Conservation (phyloP, 2,888 invertebrate species). For the Zaprionus obscuricornis region DNA sequence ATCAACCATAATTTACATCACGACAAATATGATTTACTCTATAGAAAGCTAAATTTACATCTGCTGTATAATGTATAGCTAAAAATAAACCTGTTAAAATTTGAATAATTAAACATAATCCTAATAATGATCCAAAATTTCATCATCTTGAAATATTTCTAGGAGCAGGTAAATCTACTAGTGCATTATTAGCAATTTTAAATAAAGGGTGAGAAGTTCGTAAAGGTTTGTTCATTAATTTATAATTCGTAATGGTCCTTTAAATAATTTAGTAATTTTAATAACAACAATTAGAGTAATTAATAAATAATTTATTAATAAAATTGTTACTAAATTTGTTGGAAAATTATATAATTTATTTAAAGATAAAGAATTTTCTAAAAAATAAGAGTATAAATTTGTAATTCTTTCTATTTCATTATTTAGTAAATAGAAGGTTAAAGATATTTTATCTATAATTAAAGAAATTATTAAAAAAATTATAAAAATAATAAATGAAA, state of each 20-base stretch:
- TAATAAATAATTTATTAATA: slow-evolving; percentile 86
- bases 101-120: slow-evolving; percentile 87
- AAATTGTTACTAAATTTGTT: slow-evolving; percentile 84
- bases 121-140: slow-evolving; percentile 89
- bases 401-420: slow-evolving; percentile 80
- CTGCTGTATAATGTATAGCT: slow-evolving; percentile 88
- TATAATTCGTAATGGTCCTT: slow-evolving; percentile 85
- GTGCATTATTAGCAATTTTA: slow-evolving; percentile 86
- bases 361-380: slow-evolving; percentile 84
- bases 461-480: slow-evolving; percentile 61
- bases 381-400: slow-evolving; percentile 51
- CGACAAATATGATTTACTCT: slow-evolving; percentile 88
- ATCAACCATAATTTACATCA: slow-evolving; percentile 88
- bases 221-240: slow-evolving; percentile 84
- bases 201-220: slow-evolving; percentile 84
- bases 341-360: slow-evolving; percentile 85
- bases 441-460: slow-evolving; percentile 66
- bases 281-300: slow-evolving; percentile 85
- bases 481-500: slow-evolving; percentile 58
- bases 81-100: slow-evolving; percentile 88
- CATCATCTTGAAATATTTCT: slow-evolving; percentile 87
- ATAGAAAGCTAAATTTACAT: slow-evolving; percentile 87
- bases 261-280: slow-evolving; percentile 85
- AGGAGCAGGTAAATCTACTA: slow-evolving; percentile 86
- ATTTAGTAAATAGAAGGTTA: slow-evolving; percentile 82